These are phyloP conservation scores for Halictus rubicundus DNA, from an alignment of 1,140 invertebrate species.

Conservation along the genomic window DNA sequence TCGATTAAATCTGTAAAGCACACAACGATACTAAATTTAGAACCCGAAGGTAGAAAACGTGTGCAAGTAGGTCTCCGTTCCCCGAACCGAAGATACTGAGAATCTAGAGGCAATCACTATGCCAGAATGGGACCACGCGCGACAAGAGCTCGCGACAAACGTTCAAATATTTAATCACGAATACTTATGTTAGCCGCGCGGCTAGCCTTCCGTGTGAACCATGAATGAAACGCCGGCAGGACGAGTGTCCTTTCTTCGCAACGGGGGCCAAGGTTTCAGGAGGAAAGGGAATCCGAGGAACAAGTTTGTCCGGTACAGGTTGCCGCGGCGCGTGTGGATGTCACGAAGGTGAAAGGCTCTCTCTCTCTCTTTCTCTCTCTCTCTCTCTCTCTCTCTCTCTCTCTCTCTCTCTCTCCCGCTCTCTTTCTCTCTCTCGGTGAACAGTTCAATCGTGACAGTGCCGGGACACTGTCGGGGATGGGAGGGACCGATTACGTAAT, in stretches of 20 bases:
- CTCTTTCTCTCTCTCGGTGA: conserved; percentile 8
- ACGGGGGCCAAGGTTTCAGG: conserved; percentile 11
- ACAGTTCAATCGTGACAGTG: conserved; percentile 61
- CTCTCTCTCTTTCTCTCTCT: not conserved
- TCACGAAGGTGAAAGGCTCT: conserved; percentile 71
- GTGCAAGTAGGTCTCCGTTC: too few relatives aligned
- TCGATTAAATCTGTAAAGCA: too few relatives aligned
- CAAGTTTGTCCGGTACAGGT: conserved; percentile 61
- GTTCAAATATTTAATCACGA: not conserved
- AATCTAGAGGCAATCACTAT: not conserved
- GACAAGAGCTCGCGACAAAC: not conserved
- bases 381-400: conserved; percentile 9
- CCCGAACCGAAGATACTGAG: not conserved
- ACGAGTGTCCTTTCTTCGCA: not conserved
- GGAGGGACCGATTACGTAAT: conserved; percentile 55
- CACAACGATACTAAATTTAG: too few relatives aligned
- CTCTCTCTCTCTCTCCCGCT: conserved; percentile 21
- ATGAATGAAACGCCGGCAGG: not conserved
- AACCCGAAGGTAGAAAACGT: too few relatives aligned
- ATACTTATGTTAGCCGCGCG: not conserved
- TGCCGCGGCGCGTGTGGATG: conserved; percentile 49
- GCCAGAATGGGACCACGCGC: not conserved
- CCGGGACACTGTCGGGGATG: conserved; percentile 14
- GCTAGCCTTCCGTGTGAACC: not conserved
- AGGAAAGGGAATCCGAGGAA: conserved; percentile 56